Evolutionary conservation across 2,888 invertebrate species (phyloP).

Genomic region (Griposia aprilina): DNA sequence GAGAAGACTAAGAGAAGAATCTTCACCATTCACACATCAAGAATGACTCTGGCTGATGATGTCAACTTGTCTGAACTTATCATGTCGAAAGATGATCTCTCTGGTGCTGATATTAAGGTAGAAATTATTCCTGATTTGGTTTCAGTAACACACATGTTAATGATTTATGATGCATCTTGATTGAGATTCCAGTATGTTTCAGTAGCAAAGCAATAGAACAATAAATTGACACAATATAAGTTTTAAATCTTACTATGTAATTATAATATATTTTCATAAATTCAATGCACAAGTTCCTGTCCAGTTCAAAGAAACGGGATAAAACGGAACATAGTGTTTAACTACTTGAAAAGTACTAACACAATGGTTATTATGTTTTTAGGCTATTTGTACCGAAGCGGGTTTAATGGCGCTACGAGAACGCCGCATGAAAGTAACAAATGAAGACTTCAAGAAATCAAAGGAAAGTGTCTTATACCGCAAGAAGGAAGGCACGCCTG

Average conservation of each 20-base stretch:
- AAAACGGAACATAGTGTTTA: background rate
- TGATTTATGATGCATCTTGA: background rate
- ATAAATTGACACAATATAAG: background rate
- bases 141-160: background rate
- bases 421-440: slow-evolving; percentile 99
- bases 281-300: background rate
- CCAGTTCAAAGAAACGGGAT: background rate
- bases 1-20: slow-evolving; percentile 99
- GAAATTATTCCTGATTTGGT: slow-evolving; percentile 34
- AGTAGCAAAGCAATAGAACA: background rate
- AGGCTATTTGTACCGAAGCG: slow-evolving; percentile 99
- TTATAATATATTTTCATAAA: background rate
- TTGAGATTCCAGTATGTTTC: background rate
- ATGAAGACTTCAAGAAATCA: slow-evolving; percentile 99
- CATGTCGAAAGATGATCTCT: slow-evolving; percentile 99
- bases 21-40: slow-evolving; percentile 99
- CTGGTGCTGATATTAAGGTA: slow-evolving; percentile 98
- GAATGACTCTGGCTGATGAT: slow-evolving; percentile 99
- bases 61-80: slow-evolving; percentile 99
- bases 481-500: slow-evolving; percentile 99
- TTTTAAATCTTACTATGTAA: background rate
- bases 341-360: background rate
- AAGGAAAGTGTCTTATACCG: slow-evolving; percentile 99
- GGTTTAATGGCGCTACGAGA: slow-evolving; percentile 99
- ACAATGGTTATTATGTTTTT: slow-evolving; percentile 69